Base-by-base conservation (phyloP, 2,113 vertebrate genomes). In the Pedionomus torquatus region DNA sequence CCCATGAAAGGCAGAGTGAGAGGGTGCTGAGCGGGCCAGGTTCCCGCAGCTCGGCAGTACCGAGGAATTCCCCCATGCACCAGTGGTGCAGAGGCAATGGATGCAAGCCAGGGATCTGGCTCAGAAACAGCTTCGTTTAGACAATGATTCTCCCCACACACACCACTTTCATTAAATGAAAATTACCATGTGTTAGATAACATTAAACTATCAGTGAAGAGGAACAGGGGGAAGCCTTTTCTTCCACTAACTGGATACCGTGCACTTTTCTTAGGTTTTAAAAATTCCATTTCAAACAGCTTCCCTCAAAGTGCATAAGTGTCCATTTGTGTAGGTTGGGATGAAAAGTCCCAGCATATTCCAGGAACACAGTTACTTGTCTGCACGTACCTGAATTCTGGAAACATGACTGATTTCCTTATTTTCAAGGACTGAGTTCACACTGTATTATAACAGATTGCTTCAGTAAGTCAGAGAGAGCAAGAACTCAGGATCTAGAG, bases 401-500 rank as follows among this genome's bases (percentile, higher is more conserved):
- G 79, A 88, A 86, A 77, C 15, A 5, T 11, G 31, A 1, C 15
- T 14, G 19, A 69, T 77, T 88, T 57, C 44, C 55, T 52, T 35
- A 0, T 51, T 93, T 70, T 69, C 63, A 70, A 39, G 80, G 54
- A 20, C 0, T 39, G 57, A 80, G 51, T 71, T 91, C 68, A 74
- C 11, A 2, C 43, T 65, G 48, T 5, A 17, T 30, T 35, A 7
- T 37, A 84, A 43, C 20, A 69, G 69, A 70, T 43, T 37, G 20
- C 69, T 91, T 63, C 78, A 74, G 58, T 18, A 71, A 71, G 71
- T 86, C 92, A 86, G 68, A 63, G 41, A 72, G 58, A 92, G 70
- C 7, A 46, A 10, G 17, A 44, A 63, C 15, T 30, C 35, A 4
- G 54, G 31, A 72, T 66, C 41, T 61, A 48, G 64, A 66, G 87